Evolutionary conservation across 2,888 invertebrate species (phyloP).

Genomic region (Eilema griseolum): DNA sequence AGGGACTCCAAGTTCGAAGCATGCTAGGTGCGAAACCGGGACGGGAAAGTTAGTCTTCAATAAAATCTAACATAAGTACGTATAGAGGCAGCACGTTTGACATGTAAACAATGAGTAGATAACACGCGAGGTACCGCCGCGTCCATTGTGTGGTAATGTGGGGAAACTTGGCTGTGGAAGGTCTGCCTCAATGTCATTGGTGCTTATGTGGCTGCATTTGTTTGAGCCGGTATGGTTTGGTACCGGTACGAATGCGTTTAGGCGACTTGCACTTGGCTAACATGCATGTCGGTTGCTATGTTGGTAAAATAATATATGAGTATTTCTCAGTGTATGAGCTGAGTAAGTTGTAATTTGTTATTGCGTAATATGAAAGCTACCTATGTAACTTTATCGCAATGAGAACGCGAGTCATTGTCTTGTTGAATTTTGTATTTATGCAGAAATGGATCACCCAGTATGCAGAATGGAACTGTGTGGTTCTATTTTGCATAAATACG

Average conservation of each 20-base stretch:
- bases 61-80: constrained; percentile 6
- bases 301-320: background rate
- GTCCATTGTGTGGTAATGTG: constrained; percentile 61
- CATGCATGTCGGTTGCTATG: too few species aligned
- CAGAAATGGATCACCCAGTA: too few species aligned
- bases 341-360: too few species aligned
- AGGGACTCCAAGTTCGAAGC: too few species aligned
- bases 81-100: constrained; percentile 37
- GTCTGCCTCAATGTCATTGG: constrained; percentile 18
- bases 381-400: too few species aligned
- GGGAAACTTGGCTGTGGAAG: constrained; percentile 33
- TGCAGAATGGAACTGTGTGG: too few species aligned
- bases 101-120: constrained; percentile 47
- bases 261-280: background rate
- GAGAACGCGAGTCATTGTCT: too few species aligned
- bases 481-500: too few species aligned
- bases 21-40: too few species aligned
- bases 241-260: constrained; percentile 2
- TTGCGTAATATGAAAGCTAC: too few species aligned
- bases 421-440: too few species aligned
- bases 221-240: background rate
- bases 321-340: background rate
- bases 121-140: constrained; percentile 32
- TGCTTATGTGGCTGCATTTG: constrained; percentile 6
- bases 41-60: too few species aligned